Conservation (phyloP, 2,888 invertebrate species). For the Diarsia mendica region DNA sequence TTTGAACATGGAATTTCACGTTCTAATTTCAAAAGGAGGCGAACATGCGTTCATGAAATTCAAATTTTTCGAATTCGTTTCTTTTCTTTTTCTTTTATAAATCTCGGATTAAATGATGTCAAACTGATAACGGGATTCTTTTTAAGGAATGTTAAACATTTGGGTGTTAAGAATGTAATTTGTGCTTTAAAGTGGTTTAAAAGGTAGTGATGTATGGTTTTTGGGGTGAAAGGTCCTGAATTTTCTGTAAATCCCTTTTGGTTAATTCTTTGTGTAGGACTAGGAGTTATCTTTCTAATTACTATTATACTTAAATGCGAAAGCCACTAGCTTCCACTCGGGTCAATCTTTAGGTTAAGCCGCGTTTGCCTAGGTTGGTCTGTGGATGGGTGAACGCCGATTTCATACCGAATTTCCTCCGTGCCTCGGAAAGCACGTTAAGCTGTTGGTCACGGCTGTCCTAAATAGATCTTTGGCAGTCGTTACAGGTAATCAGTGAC, state of each 20-base stretch:
- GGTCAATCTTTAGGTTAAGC: too few species aligned
- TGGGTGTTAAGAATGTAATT: slow-evolving; percentile 57
- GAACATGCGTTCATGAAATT: slow-evolving; percentile 74
- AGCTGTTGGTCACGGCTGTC: too few species aligned
- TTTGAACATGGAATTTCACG: slow-evolving; percentile 68
- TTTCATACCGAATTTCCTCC: too few species aligned
- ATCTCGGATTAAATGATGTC: slow-evolving; percentile 72
- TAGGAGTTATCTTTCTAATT: background rate
- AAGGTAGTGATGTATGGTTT: slow-evolving; percentile 30
- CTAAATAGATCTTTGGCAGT: too few species aligned
- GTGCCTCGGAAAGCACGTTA: too few species aligned
- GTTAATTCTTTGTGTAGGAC: background rate
- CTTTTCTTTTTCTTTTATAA: slow-evolving; percentile 65
- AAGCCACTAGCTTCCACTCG: too few species aligned
- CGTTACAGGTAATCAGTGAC: too few species aligned
- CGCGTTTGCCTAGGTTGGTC: too few species aligned
- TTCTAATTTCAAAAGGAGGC: slow-evolving; percentile 73
- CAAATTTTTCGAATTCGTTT: slow-evolving; percentile 71
- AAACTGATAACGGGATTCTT: slow-evolving; percentile 67
- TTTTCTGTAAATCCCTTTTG: background rate
- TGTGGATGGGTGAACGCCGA: too few species aligned
- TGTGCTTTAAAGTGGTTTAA: slow-evolving; percentile 27
- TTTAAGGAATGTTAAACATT: slow-evolving; percentile 58
- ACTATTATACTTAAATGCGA: too few species aligned
- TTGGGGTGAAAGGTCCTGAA: background rate